Evolutionary conservation across 2,888 invertebrate genomes (phyloP).

Genomic region (Pheosia tremula): DNA sequence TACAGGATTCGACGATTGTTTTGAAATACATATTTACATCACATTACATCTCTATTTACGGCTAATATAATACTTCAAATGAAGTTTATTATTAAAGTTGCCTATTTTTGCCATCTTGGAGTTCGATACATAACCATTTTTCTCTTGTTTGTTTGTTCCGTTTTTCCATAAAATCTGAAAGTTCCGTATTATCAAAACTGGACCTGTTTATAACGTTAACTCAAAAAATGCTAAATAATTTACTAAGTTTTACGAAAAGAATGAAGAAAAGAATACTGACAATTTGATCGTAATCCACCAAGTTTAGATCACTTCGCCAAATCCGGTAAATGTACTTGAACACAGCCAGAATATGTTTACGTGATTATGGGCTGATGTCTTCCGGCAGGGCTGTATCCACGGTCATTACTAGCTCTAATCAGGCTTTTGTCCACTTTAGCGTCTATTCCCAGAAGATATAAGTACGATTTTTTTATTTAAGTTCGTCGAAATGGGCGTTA

Average conservation of each 20-base stretch:
- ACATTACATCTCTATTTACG: too few relatives aligned
- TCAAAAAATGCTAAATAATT: not conserved
- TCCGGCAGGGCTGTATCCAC: slow-evolving; percentile 26
- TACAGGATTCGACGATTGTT: too few relatives aligned
- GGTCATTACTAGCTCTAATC: slow-evolving; percentile 34
- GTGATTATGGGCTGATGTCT: slow-evolving; percentile 22
- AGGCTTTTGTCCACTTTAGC: slow-evolving; percentile 18
- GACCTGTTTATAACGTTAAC: too few relatives aligned
- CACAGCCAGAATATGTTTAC: slow-evolving; percentile 16
- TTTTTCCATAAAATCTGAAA: too few relatives aligned
- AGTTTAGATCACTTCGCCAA: slow-evolving; percentile 14
- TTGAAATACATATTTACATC: too few relatives aligned
- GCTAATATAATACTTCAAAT: too few relatives aligned
- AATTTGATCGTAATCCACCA: slow-evolving; percentile 26
- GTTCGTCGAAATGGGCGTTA: slow-evolving; percentile 8
- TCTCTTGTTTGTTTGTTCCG: too few relatives aligned
- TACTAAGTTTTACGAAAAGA: not conserved
- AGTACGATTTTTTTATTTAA: slow-evolving; percentile 9
- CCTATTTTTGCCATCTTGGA: too few relatives aligned
- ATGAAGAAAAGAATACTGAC: slow-evolving; percentile 8
- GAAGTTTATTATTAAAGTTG: too few relatives aligned
- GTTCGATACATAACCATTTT: too few relatives aligned
- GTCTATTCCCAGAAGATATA: slow-evolving; percentile 26
- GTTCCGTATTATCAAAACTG: too few relatives aligned
- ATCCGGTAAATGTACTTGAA: slow-evolving; percentile 19